Conservation (phyloP, 2,113 vertebrate species). For the Hemibagrus wyckioides region DNA sequence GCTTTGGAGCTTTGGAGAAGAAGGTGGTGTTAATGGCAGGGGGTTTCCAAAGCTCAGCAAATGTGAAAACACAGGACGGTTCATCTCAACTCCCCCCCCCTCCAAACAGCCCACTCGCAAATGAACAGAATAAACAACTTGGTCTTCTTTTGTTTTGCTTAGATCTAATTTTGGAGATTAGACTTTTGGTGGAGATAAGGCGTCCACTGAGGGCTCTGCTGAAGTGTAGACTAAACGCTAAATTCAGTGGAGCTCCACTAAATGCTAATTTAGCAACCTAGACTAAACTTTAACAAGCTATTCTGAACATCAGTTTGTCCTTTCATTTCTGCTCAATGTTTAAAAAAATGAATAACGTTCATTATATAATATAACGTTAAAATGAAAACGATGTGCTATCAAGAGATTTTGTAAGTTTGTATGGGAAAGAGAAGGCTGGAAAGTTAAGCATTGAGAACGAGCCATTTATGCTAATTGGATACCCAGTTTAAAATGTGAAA, state of each 20-base stretch:
- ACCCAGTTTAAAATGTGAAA: not conserved
- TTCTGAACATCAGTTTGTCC: not conserved
- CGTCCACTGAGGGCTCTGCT: not conserved
- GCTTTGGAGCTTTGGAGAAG: conserved; percentile 39
- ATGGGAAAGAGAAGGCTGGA: too few species aligned
- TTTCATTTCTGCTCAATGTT: not conserved
- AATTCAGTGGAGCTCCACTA: not conserved
- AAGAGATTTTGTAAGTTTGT: too few species aligned
- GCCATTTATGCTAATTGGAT: not conserved
- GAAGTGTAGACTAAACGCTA: not conserved
- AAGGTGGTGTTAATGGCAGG: conserved; percentile 43
- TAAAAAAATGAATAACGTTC: too few species aligned
- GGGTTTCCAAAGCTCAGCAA: conserved; percentile 56
- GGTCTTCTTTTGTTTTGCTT: conserved; percentile 39
- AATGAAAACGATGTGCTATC: not conserved
- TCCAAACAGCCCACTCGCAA: conserved; percentile 20
- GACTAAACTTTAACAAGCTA: not conserved
- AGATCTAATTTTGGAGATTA: conserved; percentile 44
- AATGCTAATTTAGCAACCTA: not conserved
- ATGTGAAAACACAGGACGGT: conserved; percentile 50
- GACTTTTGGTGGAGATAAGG: conserved; percentile 37
- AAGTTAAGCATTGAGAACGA: not conserved
- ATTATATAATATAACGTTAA: too few species aligned
- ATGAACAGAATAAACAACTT: conserved; percentile 57
- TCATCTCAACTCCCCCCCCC: conserved; percentile 15